Evolutionary conservation across 2,113 vertebrate genomes (phyloP), one percentile per base, ranked within the genome.

Genomic region (Theropithecus gelada): DNA sequence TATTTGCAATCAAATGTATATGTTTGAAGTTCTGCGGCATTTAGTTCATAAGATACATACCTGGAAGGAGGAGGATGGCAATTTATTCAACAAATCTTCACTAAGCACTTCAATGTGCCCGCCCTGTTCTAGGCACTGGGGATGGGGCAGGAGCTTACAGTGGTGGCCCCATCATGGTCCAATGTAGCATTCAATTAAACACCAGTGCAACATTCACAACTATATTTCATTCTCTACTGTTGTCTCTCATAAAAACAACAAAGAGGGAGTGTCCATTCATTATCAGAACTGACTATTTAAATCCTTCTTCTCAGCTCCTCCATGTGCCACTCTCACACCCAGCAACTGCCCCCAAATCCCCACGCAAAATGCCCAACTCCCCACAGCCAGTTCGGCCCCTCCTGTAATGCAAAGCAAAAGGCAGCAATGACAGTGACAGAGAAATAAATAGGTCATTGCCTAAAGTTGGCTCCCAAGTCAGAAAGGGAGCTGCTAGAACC

Each of bases 231-330:
- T 75, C n/a, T 68, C 68, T 30, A 82, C 32, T 55, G 4, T 7
- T n/a, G 48, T 59, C 88, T 96, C 66, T 68, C 20, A 17, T 45
- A 83, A 57, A 89, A 88, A 70, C 40, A 84, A 40, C 48, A 23
- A 68, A 66, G 70, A 70, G 11, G 25, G 38, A 35, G 10, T 17
- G 25, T 10, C 16, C 45, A 16, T 20, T 64, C 32, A 4, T 50
- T 68, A 76, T 22, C 8, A 68, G 2, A 27, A 3, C n/a, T 35
- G 6, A 12, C 27, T 10, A 2, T 59, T 90, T 6, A 88, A 81
- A 75, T 35, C 22, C 43, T 64, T 27, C 5, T 45, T 80, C 27
- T 7, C 7, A 2, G 30, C 52, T 13, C 35, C 32, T n/a, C 59
- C 8, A 1, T 55, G 8, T 25, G 18, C 1, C 50, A 40, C 20